Conservation (phyloP, 2,888 invertebrate genomes). For the Julus scanicus region DNA sequence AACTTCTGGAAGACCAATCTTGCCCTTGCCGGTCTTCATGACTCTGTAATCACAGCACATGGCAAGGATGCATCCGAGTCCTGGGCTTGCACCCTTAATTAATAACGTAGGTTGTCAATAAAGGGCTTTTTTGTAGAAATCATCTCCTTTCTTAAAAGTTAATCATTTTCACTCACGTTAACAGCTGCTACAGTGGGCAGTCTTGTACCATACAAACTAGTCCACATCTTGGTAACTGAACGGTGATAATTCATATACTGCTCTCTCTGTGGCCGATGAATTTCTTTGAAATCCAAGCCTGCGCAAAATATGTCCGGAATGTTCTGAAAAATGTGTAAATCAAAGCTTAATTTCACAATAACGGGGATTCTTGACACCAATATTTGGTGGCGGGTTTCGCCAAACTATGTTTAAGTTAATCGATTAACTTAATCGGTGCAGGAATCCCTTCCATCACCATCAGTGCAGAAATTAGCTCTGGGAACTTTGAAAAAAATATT, state of each 20-base stretch:
- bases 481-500: too few species aligned
- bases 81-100: constrained; percentile 81
- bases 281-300: constrained; percentile 64
- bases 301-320: constrained; percentile 63
- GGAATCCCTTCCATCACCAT: too few species aligned
- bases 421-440: too few species aligned
- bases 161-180: constrained; percentile 72
- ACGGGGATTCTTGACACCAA: too few species aligned
- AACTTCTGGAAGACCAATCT: constrained; percentile 89
- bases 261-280: constrained; percentile 62
- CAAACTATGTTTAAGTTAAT: too few species aligned
- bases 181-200: constrained; percentile 85
- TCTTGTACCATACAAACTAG: constrained; percentile 66
- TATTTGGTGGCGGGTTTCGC: too few species aligned
- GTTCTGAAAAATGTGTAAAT: too few species aligned
- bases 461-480: too few species aligned
- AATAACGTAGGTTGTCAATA: constrained; percentile 61
- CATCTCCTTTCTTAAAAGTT: too few species aligned
- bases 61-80: constrained; percentile 84
- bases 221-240: constrained; percentile 62
- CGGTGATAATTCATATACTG: constrained; percentile 62
- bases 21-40: constrained; percentile 79
- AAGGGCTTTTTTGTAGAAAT: constrained; percentile 41
- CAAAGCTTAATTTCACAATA: too few species aligned
- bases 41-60: constrained; percentile 85